phyloP scores from a whole-genome alignment of 2,888 invertebrate species.

The Troides aeacus region DNA sequence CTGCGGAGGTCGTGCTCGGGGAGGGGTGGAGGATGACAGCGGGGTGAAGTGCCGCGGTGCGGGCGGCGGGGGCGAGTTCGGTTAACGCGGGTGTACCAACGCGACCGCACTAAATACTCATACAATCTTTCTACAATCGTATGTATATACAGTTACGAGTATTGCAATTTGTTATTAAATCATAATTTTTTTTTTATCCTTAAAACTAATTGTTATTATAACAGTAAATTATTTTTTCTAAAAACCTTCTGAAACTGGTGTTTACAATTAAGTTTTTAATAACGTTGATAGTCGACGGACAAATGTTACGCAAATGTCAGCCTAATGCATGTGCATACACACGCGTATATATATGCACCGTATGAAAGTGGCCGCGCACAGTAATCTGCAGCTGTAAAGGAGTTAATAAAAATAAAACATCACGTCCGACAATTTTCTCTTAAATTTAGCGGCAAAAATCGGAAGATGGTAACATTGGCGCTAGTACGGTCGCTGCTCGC shows the following conservation, averaged over 20 bases:
- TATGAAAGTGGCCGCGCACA: too few relatives aligned
- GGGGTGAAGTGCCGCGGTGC: slow-evolving; percentile 37
- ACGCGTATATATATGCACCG: too few relatives aligned
- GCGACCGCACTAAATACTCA: background rate
- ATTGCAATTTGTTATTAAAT: too few relatives aligned
- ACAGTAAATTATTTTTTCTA: too few relatives aligned
- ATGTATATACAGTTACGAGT: background rate
- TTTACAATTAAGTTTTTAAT: background rate
- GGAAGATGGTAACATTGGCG: slow-evolving; percentile 28
- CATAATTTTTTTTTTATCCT: too few relatives aligned
- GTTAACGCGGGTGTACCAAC: slow-evolving; percentile 16
- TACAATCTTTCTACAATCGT: background rate
- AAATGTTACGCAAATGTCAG: background rate
- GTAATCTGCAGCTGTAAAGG: slow-evolving; percentile 1
- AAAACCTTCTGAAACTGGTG: too few relatives aligned
- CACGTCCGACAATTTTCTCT: slow-evolving; percentile 19
- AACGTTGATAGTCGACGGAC: background rate
- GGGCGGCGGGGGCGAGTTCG: slow-evolving; percentile 34
- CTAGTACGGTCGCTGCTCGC: slow-evolving; percentile 34
- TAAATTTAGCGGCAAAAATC: slow-evolving; percentile 28
- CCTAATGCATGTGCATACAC: too few relatives aligned
- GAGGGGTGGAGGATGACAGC: background rate
- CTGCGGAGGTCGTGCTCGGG: slow-evolving; percentile 29
- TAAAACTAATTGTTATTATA: too few relatives aligned
- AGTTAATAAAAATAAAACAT: slow-evolving; percentile 19